Conservation (phyloP, 2,113 vertebrate species). For the Phodopus roborovskii region DNA sequence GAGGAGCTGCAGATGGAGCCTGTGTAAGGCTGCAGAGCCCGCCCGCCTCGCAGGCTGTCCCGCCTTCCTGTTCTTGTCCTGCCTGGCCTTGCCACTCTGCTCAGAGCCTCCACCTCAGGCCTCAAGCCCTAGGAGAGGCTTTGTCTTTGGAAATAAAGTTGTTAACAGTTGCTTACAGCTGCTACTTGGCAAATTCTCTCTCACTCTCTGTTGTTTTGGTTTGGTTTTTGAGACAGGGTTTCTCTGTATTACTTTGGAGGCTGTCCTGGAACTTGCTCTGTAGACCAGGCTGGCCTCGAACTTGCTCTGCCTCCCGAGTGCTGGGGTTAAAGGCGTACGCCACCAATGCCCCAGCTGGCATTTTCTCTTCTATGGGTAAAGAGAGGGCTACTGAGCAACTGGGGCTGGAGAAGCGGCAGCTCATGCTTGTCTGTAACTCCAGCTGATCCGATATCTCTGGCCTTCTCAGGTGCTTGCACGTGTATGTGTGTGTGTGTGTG, state of each 20-base stretch:
- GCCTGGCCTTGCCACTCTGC: not conserved
- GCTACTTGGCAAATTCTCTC: not conserved
- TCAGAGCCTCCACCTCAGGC: not conserved
- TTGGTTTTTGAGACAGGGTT: no score
- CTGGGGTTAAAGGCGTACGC: no score
- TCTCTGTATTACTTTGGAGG: no score
- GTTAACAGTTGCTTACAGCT: not conserved
- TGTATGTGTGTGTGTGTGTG: rapidly evolving
- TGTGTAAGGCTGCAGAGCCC: constrained; percentile 32
- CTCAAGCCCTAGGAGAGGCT: not conserved
- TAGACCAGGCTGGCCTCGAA: no score
- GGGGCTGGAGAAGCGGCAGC: not conserved
- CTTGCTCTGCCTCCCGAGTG: no score
- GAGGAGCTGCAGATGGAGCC: constrained; percentile 91
- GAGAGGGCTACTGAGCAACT: not conserved
- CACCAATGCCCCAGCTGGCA: not conserved
- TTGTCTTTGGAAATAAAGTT: constrained; percentile 69
- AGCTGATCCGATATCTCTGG: not conserved
- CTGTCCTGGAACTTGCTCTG: no score
- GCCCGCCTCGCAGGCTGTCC: not conserved
- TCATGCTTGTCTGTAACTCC: not conserved
- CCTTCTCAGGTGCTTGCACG: not conserved
- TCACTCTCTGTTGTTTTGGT: no score
- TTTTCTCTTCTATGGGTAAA: constrained; percentile 7
- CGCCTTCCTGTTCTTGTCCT: not conserved